Percentiles rank a stretch among this genome's conserved stretches.
These are phyloP conservation scores for Aphidius ervi DNA, from an alignment of 1,140 invertebrate genomes.

Conservation along the genomic window DNA sequence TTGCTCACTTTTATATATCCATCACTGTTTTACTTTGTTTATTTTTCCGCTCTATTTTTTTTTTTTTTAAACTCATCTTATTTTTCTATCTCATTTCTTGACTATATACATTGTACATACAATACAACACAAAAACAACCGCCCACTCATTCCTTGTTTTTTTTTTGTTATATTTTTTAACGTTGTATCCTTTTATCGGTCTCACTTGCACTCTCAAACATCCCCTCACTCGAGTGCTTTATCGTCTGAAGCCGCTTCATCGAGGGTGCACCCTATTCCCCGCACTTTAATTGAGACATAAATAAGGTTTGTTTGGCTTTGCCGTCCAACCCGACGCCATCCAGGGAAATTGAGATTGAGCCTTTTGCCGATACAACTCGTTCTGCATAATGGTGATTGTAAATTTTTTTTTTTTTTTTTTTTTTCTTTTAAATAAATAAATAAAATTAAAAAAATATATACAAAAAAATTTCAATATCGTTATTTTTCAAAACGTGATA, in stretches of 20 bases:
- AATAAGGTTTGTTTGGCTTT: constrained; percentile 57
- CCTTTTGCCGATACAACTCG: constrained; percentile 50
- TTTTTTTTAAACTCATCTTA: not conserved
- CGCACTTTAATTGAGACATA: constrained; percentile 55
- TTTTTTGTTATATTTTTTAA: constrained; percentile 11
- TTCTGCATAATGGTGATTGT: constrained; percentile 52
- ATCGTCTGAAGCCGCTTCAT: constrained; percentile 53
- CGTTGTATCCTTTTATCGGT: not conserved
- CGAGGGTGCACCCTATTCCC: constrained; percentile 55
- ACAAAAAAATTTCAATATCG: too few species aligned
- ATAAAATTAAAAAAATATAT: too few species aligned
- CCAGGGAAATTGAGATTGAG: constrained; percentile 53
- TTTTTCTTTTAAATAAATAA: too few species aligned
- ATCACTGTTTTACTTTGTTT: constrained; percentile 5
- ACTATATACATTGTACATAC: too few species aligned
- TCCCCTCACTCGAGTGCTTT: constrained; percentile 49
- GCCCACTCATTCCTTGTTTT: constrained; percentile 17
- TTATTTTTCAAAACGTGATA: too few species aligned
- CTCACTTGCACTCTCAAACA: constrained; percentile 21
- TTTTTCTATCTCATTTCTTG: too few species aligned
- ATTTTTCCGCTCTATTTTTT: constrained; percentile 18
- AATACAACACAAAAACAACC: not conserved
- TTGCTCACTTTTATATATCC: constrained; percentile 15
- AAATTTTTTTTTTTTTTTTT: constrained; percentile 34
- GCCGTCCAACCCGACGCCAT: constrained; percentile 42